Conservation (phyloP, 2,888 invertebrate genomes). For the Tineola bisselliella region DNA sequence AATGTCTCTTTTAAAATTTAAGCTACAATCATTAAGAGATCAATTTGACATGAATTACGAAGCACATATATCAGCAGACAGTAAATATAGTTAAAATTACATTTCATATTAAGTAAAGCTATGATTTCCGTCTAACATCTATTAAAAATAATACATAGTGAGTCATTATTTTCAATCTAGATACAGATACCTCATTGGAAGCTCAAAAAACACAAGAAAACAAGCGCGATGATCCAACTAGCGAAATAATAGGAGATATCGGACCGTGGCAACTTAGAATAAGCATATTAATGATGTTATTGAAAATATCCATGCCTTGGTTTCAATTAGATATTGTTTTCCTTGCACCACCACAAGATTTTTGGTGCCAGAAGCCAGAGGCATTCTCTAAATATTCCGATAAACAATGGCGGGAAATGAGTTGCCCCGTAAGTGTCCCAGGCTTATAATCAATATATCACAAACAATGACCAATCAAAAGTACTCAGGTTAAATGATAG, state of each 20-base stretch:
- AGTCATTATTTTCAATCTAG: too few relatives aligned
- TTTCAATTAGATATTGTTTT: slow-evolving; percentile 71
- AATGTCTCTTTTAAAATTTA: too few relatives aligned
- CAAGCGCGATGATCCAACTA: slow-evolving; percentile 29
- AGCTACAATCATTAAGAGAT: not conserved
- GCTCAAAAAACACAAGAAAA: not conserved
- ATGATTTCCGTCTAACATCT: too few relatives aligned
- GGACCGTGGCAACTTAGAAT: slow-evolving; percentile 69
- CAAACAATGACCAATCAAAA: too few relatives aligned
- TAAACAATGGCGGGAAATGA: slow-evolving; percentile 52
- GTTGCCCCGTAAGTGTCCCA: slow-evolving; percentile 37
- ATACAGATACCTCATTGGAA: not conserved
- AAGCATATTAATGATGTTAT: slow-evolving; percentile 61
- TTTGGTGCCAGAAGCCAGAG: slow-evolving; percentile 63
- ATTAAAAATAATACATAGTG: too few relatives aligned
- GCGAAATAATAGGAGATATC: slow-evolving; percentile 62
- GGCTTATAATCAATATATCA: too few relatives aligned
- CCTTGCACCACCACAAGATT: slow-evolving; percentile 68
- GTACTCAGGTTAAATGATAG: too few relatives aligned
- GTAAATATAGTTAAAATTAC: too few relatives aligned
- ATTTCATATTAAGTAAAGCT: too few relatives aligned
- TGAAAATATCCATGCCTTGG: slow-evolving; percentile 71
- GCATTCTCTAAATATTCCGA: slow-evolving; percentile 30
- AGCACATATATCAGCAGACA: not conserved
- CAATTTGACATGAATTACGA: not conserved